Base-by-base conservation (phyloP, 2,797 vertebrate genomes). In the Enteromius fasciolatus region DNA sequence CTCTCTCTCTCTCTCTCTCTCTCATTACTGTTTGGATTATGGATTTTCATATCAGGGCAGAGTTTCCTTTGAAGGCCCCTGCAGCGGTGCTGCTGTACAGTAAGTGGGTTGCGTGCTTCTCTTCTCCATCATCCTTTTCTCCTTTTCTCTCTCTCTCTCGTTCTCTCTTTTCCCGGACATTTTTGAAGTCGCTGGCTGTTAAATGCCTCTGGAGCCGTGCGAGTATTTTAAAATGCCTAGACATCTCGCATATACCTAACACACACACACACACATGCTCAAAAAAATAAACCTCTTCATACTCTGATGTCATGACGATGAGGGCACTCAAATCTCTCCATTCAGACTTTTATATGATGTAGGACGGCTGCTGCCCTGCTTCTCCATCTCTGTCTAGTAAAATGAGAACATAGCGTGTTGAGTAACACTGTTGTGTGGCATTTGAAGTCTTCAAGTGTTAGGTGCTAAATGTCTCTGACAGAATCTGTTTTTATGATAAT, bases 21-120 rank as follows among this genome's bases (percentile, higher is more conserved):
- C 39, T 46, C 70, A 72, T 76, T 80, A 80, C 72, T 77, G 85
- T 76, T 80, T 81, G 81, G 81, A 83, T 83, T 86, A 86, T 83
- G 82, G 81, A 86, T 86, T 86, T 81, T 66, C 82, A 77, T 83
- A 86, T 81, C 81, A 80, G 73, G 39, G 73, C 81, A 80, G 64
- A 57, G 41, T 85, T 83, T 73, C 76, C 77, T 86, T 80, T 83
- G 84, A 86, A 83, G 78, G 48, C 48, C 33, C 66, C 86, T 59
- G 54, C 76, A 82, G 80, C 73, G 25, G 61, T 67, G 50, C 46
- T 46, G 80, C 72, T 67, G 48, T 81, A 81, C 69, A 81, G 54
- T 81, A 81, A 73, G 57, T 50, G 79, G 79, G 23, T 52, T 44
- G 69, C 68, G 52, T 82, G 18, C 52, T 48, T 67, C 68, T 75